A percentile compares a stretch with the other conserved stretches of the same genome.
Conservation (phyloP, 2,888 invertebrate genomes). For the Alviniconcha strummeri region DNA sequence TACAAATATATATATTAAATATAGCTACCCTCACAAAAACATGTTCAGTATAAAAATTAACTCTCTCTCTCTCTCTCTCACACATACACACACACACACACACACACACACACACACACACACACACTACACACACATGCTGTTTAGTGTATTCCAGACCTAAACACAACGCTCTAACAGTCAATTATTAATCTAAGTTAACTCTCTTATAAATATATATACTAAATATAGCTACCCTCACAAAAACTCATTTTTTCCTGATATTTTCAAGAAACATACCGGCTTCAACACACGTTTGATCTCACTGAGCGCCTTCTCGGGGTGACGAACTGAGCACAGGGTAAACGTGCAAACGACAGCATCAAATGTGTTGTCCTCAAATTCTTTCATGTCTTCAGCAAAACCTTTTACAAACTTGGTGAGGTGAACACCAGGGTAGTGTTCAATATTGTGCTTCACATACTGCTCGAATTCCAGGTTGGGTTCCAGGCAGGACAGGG, state of each 20-base stretch:
- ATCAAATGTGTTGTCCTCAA: constrained; percentile 59
- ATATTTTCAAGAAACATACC: constrained; percentile 50
- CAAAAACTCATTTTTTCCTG: neutral
- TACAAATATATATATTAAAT: neutral
- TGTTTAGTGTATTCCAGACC: too few relatives aligned
- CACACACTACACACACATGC: too few relatives aligned
- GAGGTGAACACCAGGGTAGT: constrained; percentile 48
- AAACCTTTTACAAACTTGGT: constrained; percentile 48
- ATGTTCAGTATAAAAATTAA: too few relatives aligned
- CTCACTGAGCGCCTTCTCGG: constrained; percentile 55
- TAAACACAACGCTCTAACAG: too few relatives aligned
- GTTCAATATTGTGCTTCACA: constrained; percentile 47
- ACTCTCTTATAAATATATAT: neutral
- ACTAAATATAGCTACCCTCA: neutral
- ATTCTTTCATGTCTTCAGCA: constrained; percentile 62
- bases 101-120: too few relatives aligned
- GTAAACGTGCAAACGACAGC: constrained; percentile 65
- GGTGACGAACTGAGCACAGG: constrained; percentile 60
- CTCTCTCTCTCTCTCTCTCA: too few relatives aligned
- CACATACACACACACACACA: too few relatives aligned
- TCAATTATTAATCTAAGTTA: too few relatives aligned
- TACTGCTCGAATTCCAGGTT: constrained; percentile 57
- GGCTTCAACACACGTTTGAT: constrained; percentile 64
- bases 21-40: neutral
- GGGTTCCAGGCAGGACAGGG: constrained; percentile 63